Base-by-base conservation (phyloP, 1,140 invertebrate genomes). In the Musca domestica region DNA sequence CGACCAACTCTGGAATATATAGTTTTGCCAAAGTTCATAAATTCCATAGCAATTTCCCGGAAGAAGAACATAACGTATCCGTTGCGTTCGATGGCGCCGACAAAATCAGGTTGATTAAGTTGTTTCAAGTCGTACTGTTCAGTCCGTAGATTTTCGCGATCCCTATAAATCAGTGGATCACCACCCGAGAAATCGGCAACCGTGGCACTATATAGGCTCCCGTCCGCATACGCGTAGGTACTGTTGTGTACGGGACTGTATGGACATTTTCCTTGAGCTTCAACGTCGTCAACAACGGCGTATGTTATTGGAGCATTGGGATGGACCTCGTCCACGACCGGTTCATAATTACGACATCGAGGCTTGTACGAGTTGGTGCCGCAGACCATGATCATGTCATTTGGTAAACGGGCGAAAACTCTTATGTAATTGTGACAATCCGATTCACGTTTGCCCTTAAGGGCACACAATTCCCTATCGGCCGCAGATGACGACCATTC, bases 31-130 rank as follows among this genome's bases (percentile, higher is more conserved):
- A 95, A 98, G 83, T 98, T 98, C 85, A 96, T 95, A 81, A 92
- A 95, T 83, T 98, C 96, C 15, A 97, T 94, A 46, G 95, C 95
- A 12, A 93, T 94, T 85, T 98, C 96, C 46, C 95, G 88, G 81
- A 96, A 98, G 85, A 98, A 98, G 85, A 99, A 98, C 82, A 98
- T 96, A 47, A 98, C 93, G 82, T 94, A 96, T 74, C 96, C 95
- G 49, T 91, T 93, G 76, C 94, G 91, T 67, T 91, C 90, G 73
- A 98, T 90, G 48, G 96, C 95, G 75, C 91, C 94, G 12, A 99
- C 96, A 85, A 99, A 99, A 79, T 87, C 86, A 0, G 86, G 86
- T 71, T 87, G 85, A 74, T 87, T 87, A 2, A 87, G 78, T 72
- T 87, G 82, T 70, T 85, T 81, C 56, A 86, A 82, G 74, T 93